Evolutionary conservation across 2,113 vertebrate species (phyloP).

Genomic region (Odontophorus gujanensis): DNA sequence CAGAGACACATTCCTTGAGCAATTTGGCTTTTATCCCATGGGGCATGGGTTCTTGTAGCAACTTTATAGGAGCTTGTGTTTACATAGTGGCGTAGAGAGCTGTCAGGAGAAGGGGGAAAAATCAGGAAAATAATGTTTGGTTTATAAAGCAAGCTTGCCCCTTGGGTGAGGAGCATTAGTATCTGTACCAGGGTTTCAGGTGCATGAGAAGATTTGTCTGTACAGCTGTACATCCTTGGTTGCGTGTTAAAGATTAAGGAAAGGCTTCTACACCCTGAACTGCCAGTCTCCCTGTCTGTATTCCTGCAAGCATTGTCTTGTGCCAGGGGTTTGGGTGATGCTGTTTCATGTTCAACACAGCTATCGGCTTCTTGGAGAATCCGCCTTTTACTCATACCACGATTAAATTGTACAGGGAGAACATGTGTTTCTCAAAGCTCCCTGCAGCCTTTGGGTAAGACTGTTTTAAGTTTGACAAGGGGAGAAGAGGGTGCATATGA

Average conservation of each 20-base stretch:
- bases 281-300: not conserved
- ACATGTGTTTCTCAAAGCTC: slow-evolving; percentile 16
- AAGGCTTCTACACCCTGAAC: not conserved
- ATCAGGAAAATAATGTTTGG: not conserved
- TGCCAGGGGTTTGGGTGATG: not conserved
- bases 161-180: not conserved
- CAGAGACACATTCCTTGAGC: not conserved
- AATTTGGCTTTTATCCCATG: fast-evolving
- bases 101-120: not conserved
- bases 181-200: not conserved
- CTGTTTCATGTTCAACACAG: not conserved
- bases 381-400: not conserved
- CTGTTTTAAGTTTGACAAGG: slow-evolving; percentile 12
- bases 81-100: not conserved
- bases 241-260: fast-evolving
- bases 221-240: not conserved
- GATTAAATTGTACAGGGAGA: not conserved
- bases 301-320: not conserved
- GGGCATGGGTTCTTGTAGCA: not conserved
- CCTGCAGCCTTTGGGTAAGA: slow-evolving; percentile 30
- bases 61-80: not conserved
- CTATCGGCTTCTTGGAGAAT: not conserved
- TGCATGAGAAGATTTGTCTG: not conserved
- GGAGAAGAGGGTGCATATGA: not conserved
- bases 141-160: not conserved